These are phyloP conservation scores for Leptodirus hochenwartii DNA, from an alignment of 2,888 invertebrate genomes.

Conservation along the genomic window DNA sequence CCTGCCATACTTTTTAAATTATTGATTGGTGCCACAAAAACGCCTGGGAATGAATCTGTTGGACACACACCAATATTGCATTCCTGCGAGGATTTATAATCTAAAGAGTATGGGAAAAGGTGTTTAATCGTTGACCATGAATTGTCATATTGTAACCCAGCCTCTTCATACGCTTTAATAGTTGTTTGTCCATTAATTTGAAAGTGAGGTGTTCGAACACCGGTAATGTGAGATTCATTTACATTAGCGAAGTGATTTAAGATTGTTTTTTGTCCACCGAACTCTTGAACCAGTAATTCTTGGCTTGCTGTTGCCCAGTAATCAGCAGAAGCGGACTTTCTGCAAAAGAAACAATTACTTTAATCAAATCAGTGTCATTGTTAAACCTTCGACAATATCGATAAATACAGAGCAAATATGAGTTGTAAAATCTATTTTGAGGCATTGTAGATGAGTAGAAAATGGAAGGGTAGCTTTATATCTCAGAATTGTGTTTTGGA, in stretches of 20 bases:
- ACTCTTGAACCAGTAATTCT: constrained; percentile 20
- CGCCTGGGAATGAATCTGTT: constrained; percentile 33
- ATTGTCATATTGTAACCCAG: constrained; percentile 38
- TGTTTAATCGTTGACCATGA: constrained; percentile 36
- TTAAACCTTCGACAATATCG: too few species aligned
- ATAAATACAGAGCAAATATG: too few species aligned
- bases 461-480: too few species aligned
- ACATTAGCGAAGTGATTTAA: constrained; percentile 23
- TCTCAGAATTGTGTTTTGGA: too few species aligned
- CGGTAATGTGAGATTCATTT: constrained; percentile 19
- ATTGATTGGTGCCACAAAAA: constrained; percentile 49
- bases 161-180: constrained; percentile 34
- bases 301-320: constrained; percentile 23
- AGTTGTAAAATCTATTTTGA: too few species aligned
- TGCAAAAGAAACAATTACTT: constrained; percentile 3
- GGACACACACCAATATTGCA: constrained; percentile 39
- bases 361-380: too few species aligned
- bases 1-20: constrained; percentile 30
- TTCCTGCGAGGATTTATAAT: constrained; percentile 36
- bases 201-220: constrained; percentile 34
- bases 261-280: constrained; percentile 22
- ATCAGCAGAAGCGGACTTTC: constrained; percentile 10
- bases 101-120: constrained; percentile 51
- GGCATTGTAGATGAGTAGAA: too few species aligned
- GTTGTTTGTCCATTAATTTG: constrained; percentile 37